Base-by-base conservation (phyloP, 2,113 vertebrate species). In the Hypanus sabinus region DNA sequence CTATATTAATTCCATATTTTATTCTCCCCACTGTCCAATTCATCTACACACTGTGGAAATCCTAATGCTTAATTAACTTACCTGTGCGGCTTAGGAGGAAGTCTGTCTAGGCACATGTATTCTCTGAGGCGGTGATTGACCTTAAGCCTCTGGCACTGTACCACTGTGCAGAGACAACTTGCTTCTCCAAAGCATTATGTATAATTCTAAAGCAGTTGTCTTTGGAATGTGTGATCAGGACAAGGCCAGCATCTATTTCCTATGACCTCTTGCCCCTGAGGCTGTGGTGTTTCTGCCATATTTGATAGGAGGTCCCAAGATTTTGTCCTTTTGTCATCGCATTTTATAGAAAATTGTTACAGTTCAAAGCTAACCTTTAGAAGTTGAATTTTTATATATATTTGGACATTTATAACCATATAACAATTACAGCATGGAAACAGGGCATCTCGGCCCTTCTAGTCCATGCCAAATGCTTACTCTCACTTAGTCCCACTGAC, bases 111-210 rank as follows among this genome's bases (percentile, higher is more conserved):
- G 2, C 1, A 24, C 1, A 73, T 5, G 71, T 16, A 24, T 5
- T 22, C 71, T 73, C 71, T 24, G 22, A 73, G 71, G 71, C 22
- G 2, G 3, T 16, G 71, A 73, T 73, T 73, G 71, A 73, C 5
- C 71, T 20, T 5, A 73, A 24, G 22, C 5, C 71, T 73, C 71
- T 73, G 20, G 71, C 71, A 22, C 71, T 73, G 20, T 24, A 24
- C 18, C 20, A 68, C 20, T 16, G 93, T 5, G 95, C 95, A 95
- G 76, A 95, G 95, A 95, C 95, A 14, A 94, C 94, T 94, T 94
- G 94, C 93, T 83, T 94, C 94, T 94, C 94, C 94, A 95, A 94
- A 94, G 95, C 94, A 95, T 94, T 85, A 46, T 88, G 24, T n/a
- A 88, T 60, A 88, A n/a, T n/a, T 94, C 30, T 94, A 95, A 95